These are phyloP conservation scores for Chlamydotis undulata DNA, from an alignment of 2,113 vertebrate species.

Conservation along the genomic window DNA sequence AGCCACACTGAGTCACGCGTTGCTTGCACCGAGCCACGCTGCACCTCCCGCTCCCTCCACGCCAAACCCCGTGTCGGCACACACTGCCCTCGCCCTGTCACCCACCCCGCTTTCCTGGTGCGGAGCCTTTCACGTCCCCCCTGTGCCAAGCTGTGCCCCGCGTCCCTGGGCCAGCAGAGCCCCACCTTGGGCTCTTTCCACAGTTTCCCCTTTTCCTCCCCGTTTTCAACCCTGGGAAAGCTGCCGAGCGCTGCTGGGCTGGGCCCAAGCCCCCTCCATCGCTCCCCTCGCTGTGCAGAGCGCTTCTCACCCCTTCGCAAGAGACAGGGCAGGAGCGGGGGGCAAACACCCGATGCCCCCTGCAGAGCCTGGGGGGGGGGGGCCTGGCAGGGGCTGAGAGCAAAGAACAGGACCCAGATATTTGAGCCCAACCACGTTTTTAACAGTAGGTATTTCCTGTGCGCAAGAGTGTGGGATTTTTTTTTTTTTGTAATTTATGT, in stretches of 20 bases:
- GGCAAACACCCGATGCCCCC: fast-evolving
- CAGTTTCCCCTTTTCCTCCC: background rate
- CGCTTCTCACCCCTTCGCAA: background rate
- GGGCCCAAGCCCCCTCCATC: background rate
- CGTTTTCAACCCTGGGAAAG: background rate
- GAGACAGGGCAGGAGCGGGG: fast-evolving
- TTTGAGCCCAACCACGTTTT: constrained; percentile 34
- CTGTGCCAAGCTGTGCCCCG: fast-evolving
- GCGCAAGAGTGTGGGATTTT: constrained; percentile 76
- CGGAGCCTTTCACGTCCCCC: fast-evolving
- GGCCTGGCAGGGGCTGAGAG: fast-evolving
- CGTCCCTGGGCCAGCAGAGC: too few relatives aligned
- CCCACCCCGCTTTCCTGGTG: fast-evolving
- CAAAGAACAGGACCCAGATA: background rate
- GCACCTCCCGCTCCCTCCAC: background rate
- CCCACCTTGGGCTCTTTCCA: background rate
- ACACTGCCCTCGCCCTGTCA: fast-evolving
- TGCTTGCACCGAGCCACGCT: fast-evolving
- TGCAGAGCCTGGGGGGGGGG: fast-evolving
- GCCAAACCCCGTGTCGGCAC: background rate
- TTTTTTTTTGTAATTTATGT: constrained; percentile 75
- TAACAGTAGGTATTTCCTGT: constrained; percentile 71
- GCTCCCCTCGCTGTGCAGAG: background rate
- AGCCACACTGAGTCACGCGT: background rate
- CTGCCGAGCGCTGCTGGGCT: fast-evolving